Evolutionary conservation across 2,888 invertebrate species (phyloP).

Genomic region (Catocala nupta): DNA sequence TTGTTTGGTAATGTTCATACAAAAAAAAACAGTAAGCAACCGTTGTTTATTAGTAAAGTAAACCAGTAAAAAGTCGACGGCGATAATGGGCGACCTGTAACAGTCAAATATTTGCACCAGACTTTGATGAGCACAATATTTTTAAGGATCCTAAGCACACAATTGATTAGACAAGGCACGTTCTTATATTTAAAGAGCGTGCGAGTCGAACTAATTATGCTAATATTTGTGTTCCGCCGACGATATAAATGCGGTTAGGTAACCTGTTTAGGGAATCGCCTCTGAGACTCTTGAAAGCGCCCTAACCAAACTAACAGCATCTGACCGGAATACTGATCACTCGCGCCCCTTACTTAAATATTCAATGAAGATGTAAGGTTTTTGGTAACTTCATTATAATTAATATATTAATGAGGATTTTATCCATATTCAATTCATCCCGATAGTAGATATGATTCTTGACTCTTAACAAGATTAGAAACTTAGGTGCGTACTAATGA

Average conservation of each 20-base stretch:
- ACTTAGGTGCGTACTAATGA: constrained; percentile 52
- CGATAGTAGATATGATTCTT: constrained; percentile 44
- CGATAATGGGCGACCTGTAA: constrained; percentile 1
- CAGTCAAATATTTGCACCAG: background rate
- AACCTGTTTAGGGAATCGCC: constrained; percentile 83
- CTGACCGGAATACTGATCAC: constrained; percentile 79
- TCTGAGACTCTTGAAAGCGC: constrained; percentile 71
- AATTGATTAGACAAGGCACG: constrained; percentile 57
- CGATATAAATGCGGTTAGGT: constrained; percentile 81
- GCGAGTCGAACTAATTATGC: constrained; percentile 77
- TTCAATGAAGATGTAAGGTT: constrained; percentile 72
- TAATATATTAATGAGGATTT: constrained; percentile 62
- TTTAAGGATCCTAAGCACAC: constrained; percentile 22
- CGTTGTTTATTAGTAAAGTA: background rate
- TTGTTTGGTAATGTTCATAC: too few relatives aligned
- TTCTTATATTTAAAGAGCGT: constrained; percentile 68
- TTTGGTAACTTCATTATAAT: constrained; percentile 66
- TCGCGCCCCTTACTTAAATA: constrained; percentile 64
- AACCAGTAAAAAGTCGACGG: background rate
- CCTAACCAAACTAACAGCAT: constrained; percentile 77
- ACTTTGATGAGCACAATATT: constrained; percentile 19
- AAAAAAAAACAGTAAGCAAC: too few relatives aligned
- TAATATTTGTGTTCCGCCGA: constrained; percentile 79
- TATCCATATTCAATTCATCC: constrained; percentile 47
- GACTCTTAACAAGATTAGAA: constrained; percentile 44